Conservation (phyloP, 2,797 vertebrate species). For the Rhinoraja longicauda region DNA sequence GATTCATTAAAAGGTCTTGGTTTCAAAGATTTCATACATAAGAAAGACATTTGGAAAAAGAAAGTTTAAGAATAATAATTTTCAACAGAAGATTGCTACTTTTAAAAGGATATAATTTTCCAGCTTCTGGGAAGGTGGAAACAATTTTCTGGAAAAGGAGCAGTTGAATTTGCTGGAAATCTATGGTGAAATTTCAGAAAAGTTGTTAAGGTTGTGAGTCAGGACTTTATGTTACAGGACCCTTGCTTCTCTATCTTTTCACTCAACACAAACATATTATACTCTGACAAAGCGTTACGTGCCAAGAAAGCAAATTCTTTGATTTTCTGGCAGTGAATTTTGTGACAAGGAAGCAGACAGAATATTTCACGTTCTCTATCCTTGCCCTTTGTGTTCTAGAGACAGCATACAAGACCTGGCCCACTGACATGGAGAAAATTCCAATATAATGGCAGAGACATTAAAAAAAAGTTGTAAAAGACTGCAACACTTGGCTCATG, state of each 20-base stretch:
- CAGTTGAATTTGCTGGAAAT: slow-evolving; percentile 12
- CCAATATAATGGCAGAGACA: slow-evolving; percentile 34
- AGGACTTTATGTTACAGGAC: slow-evolving; percentile 1
- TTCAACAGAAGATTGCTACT: not conserved
- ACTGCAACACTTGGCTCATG: slow-evolving; percentile 17
- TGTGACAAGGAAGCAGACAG: slow-evolving; percentile 33
- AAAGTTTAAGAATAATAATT: not conserved
- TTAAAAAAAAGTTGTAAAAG: slow-evolving; percentile 25
- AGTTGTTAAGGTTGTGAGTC: slow-evolving; percentile 28
- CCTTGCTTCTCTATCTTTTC: not conserved
- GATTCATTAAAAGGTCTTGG: not conserved
- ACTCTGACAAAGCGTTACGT: not conserved
- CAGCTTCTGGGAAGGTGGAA: not conserved
- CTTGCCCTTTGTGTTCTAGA: slow-evolving; percentile 7
- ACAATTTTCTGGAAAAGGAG: slow-evolving; percentile 27
- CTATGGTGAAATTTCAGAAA: slow-evolving; percentile 18
- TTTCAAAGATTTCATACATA: not conserved
- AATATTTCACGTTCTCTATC: slow-evolving; percentile 14
- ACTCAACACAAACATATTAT: slow-evolving; percentile 24
- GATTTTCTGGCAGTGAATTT: slow-evolving; percentile 28
- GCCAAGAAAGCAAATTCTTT: slow-evolving; percentile 20
- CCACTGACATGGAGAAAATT: slow-evolving; percentile 13
- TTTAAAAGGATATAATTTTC: not conserved
- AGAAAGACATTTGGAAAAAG: not conserved
- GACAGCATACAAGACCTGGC: slow-evolving; percentile 13